Percentiles rank a stretch among this genome's conserved stretches.
phyloP scores from a whole-genome alignment of 2,888 invertebrate genomes.

The Pasiphila rectangulata region DNA sequence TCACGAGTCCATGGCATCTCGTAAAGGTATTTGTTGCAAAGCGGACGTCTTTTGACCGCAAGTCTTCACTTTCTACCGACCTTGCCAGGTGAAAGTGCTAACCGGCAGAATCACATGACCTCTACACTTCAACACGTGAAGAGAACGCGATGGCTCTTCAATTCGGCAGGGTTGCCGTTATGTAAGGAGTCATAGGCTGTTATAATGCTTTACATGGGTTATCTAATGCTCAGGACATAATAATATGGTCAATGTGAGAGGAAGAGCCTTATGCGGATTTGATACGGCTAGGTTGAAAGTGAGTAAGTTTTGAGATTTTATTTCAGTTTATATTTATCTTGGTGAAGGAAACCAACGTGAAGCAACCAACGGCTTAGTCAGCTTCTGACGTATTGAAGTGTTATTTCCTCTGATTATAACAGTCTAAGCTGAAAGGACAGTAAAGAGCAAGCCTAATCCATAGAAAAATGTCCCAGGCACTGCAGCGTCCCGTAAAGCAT shows the following conservation, averaged over 20 bases:
- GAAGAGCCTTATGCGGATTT: neutral
- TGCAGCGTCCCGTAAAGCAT: no score
- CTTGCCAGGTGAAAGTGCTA: constrained; percentile 35
- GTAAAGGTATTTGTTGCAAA: constrained; percentile 11
- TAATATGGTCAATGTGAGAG: constrained; percentile 8
- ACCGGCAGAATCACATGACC: constrained; percentile 15
- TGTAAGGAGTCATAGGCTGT: constrained; percentile 21
- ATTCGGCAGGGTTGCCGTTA: constrained; percentile 18
- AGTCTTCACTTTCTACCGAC: constrained; percentile 36
- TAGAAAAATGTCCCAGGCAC: no score
- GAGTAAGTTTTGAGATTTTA: neutral
- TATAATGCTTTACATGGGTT: constrained; percentile 16
- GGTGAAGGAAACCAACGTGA: no score
- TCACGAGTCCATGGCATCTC: neutral
- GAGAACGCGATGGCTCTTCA: neutral
- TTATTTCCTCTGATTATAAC: no score
- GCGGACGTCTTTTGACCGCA: constrained; percentile 23
- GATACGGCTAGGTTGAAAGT: neutral
- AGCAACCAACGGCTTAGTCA: no score
- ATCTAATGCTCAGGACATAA: constrained; percentile 16
- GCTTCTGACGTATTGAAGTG: no score
- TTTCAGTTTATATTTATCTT: neutral
- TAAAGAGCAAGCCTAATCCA: no score
- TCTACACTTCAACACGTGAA: constrained; percentile 8
- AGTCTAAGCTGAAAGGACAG: no score